These are phyloP conservation scores for Ophiodon elongatus DNA, from an alignment of 2,113 vertebrate genomes.

Conservation along the genomic window DNA sequence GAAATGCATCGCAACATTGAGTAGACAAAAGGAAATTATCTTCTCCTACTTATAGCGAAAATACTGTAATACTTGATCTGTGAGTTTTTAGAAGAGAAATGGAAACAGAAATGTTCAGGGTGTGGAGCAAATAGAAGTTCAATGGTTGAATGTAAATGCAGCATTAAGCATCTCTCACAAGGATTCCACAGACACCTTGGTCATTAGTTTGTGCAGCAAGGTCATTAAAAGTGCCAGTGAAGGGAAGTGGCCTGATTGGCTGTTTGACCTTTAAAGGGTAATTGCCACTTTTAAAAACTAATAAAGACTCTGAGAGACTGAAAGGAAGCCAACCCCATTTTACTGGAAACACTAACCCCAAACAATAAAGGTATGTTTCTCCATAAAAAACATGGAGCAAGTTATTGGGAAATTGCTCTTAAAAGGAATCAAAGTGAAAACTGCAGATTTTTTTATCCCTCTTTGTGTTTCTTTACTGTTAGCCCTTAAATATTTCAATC, in stretches of 20 bases:
- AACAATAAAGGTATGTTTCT: constrained; percentile 79
- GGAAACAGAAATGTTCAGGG: background rate
- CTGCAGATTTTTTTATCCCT: constrained; percentile 36
- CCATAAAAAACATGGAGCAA: constrained; percentile 70
- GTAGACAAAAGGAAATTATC: background rate
- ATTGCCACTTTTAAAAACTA: constrained; percentile 82
- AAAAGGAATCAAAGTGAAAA: constrained; percentile 69
- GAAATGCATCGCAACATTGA: background rate
- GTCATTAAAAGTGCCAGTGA: constrained; percentile 76
- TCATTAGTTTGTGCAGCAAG: constrained; percentile 61
- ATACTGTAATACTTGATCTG: background rate
- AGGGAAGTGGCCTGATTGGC: constrained; percentile 78
- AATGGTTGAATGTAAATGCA: constrained; percentile 56
- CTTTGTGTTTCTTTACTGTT: constrained; percentile 40
- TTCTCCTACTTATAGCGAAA: background rate
- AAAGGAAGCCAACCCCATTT: constrained; percentile 72
- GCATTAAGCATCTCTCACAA: constrained; percentile 41
- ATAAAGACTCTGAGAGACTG: constrained; percentile 72
- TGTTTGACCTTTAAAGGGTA: constrained; percentile 86
- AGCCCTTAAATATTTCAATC: constrained; percentile 70
- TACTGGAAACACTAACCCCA: constrained; percentile 76
- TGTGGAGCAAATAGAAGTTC: background rate
- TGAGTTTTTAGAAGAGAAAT: background rate
- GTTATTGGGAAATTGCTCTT: constrained; percentile 67
- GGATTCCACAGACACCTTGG: constrained; percentile 40